Percentiles rank a stretch among this genome's conserved stretches.
Evolutionary conservation across 1,140 invertebrate genomes (phyloP).

Genomic region (Berghia stephanieae): DNA sequence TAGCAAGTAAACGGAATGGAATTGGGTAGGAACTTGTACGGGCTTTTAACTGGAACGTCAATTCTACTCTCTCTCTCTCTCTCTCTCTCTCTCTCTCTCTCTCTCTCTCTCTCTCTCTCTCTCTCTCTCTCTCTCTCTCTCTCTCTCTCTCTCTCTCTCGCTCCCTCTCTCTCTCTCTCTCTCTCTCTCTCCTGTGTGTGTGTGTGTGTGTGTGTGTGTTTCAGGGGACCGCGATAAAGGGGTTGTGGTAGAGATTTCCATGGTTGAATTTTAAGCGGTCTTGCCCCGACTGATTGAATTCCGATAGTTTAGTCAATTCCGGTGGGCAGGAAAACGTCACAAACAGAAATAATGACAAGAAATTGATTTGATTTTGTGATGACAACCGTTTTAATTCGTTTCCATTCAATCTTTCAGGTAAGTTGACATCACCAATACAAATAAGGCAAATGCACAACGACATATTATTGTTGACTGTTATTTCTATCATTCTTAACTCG

Average conservation of each 20-base stretch:
- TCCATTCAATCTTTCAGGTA: too few species aligned
- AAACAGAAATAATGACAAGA: not conserved
- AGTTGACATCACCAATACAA: too few species aligned
- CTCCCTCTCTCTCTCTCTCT: too few species aligned
- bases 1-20: not conserved
- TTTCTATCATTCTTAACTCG: too few species aligned
- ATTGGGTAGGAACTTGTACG: not conserved
- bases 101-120: not conserved
- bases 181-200: too few species aligned
- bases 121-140: not conserved
- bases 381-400: too few species aligned
- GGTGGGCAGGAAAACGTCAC: not conserved
- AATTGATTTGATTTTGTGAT: too few species aligned
- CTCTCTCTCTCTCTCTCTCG: not conserved
- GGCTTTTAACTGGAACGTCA: not conserved
- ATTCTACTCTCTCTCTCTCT: not conserved
- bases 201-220: too few species aligned
- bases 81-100: constrained; percentile 6
- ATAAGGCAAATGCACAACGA: too few species aligned
- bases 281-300: too few species aligned
- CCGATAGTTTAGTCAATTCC: not conserved
- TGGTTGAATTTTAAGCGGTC: not conserved
- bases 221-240: not conserved
- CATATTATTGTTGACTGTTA: too few species aligned
- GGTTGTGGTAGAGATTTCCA: not conserved